Evolutionary conservation across 1,140 invertebrate genomes (phyloP).

Genomic region (Trichoplusia ni): DNA sequence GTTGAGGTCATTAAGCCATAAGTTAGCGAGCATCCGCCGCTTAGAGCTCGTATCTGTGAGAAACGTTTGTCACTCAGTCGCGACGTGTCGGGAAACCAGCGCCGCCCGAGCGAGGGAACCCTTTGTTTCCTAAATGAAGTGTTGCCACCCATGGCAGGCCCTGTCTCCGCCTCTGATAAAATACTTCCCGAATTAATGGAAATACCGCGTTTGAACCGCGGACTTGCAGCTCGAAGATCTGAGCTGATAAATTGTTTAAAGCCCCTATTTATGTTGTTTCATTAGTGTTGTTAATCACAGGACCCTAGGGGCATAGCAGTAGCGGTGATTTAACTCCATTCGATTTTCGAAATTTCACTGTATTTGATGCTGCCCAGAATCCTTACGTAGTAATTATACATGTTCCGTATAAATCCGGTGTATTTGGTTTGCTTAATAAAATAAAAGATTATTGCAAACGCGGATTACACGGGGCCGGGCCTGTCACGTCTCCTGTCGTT

Average conservation of each 20-base stretch:
- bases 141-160: constrained; percentile 22
- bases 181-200: constrained; percentile 35
- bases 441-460: constrained; percentile 18
- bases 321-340: too few species aligned
- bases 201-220: constrained; percentile 1
- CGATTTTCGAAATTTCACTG: too few species aligned
- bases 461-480: neutral
- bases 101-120: constrained; percentile 5
- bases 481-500: neutral
- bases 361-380: too few species aligned
- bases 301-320: too few species aligned
- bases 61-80: constrained; percentile 35
- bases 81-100: neutral
- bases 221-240: neutral
- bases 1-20: too few species aligned
- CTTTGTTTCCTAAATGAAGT: constrained; percentile 46
- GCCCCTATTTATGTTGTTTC: neutral
- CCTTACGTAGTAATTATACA: too few species aligned
- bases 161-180: constrained; percentile 36
- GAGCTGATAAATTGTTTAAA: constrained; percentile 22
- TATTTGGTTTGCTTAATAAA: constrained; percentile 9
- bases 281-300: constrained; percentile 8
- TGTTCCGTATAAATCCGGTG: neutral
- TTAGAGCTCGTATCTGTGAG: constrained; percentile 1
- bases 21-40: constrained; percentile 13